Percentiles rank a stretch among this genome's conserved stretches.
phyloP scores from a whole-genome alignment of 1,140 invertebrate genomes.

The Physella acuta region DNA sequence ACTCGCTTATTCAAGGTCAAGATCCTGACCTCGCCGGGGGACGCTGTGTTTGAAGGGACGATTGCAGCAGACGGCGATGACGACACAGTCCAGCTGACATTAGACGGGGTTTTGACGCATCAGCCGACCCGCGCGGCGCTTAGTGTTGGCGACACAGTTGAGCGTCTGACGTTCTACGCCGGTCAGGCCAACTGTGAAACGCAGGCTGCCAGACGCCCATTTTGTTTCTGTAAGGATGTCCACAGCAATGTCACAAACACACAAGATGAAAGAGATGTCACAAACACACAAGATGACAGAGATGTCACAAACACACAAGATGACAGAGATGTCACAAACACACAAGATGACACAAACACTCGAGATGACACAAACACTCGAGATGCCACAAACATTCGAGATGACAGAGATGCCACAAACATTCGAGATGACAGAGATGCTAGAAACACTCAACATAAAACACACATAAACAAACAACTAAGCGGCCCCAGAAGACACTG shows the following conservation, averaged over 20 bases:
- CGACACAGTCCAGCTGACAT: background rate
- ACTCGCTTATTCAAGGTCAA: too few species aligned
- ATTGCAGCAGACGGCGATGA: too few species aligned
- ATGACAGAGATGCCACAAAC: too few species aligned
- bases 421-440: too few species aligned
- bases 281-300: background rate
- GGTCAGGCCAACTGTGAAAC: too few species aligned
- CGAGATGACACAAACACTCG: background rate
- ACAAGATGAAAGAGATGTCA: background rate
- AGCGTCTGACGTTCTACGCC: background rate
- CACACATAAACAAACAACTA: too few species aligned
- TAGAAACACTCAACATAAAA: too few species aligned
- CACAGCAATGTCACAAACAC: slow-evolving; percentile 1
- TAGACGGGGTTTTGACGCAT: background rate
- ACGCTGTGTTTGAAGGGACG: too few species aligned
- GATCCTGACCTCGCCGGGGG: too few species aligned
- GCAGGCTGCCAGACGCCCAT: background rate
- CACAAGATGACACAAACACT: background rate
- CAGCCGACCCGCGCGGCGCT: background rate
- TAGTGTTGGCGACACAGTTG: background rate
- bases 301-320: background rate
- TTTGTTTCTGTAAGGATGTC: background rate
- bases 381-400: too few species aligned
- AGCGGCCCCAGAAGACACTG: too few species aligned
- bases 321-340: background rate